Base-by-base conservation (phyloP, 2,113 vertebrate species). In the Sphaerodactylus townsendi region DNA sequence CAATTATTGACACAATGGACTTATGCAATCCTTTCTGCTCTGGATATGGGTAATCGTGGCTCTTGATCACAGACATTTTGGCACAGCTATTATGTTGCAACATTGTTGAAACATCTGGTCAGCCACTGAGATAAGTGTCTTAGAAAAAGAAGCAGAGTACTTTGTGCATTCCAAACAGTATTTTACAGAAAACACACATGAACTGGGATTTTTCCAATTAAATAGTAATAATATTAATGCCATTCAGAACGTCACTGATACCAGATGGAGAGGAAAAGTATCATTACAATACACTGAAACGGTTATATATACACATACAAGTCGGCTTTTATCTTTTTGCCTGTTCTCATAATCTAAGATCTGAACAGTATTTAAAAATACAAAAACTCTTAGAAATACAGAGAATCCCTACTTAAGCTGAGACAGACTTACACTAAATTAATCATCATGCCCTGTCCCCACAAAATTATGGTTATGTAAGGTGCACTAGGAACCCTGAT, bases 91-190 rank as follows among this genome's bases (percentile, higher is more conserved):
- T 78, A 30, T 3, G 78, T 66, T 87, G 69, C 28, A 0, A 80
- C 46, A 83, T 83, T 87, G 85, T 79, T 84, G 74, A 89, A 84
- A 77, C 59, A 75, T 80, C 79, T 6, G 0, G 25, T 76, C n/a
- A 86, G 10, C 10, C 44, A 75, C 0, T 62, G 50, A 81, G 30
- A 91, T 2, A 75, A 71, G 84, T 82, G 56, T 44, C 25, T 83
- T 92, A 72, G 74, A 80, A 90, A 88, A 90, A 19, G 33, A 33
- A 56, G 25, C 11, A 76, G 35, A 50, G 28, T 59, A 70, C 72
- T n/a, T 21, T 84, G 50, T 82, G 48, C 80, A 89, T 85, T 10
- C 41, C 76, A 88, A 91, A 89, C 87, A 88, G n/a, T 30, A 71
- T 73, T 88, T 90, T 77, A 86, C 41, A 41, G 80, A 70, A 83